phyloP scores from a whole-genome alignment of 2,797 vertebrate genomes.

The Hydrocynus forskahlii region DNA sequence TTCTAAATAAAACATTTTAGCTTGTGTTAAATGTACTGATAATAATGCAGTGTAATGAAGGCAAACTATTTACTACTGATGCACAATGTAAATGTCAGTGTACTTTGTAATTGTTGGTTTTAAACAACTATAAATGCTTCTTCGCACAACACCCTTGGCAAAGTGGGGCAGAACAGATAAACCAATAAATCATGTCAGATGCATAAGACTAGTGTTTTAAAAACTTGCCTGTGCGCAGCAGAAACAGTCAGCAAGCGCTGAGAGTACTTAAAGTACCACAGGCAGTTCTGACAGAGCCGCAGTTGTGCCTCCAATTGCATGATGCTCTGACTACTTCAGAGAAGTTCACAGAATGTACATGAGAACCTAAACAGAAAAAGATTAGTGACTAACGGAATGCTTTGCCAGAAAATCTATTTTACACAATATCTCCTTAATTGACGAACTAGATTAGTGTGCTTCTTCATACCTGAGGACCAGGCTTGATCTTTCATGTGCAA shows the following conservation, averaged over 20 bases:
- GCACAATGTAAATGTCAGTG: background rate
- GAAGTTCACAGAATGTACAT: constrained; percentile 13
- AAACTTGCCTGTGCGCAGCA: constrained; percentile 66
- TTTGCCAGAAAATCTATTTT: too few species aligned
- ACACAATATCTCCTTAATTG: too few species aligned
- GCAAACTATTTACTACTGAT: background rate
- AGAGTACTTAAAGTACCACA: constrained; percentile 69
- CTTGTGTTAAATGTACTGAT: background rate
- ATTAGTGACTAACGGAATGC: background rate
- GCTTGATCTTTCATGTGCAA: background rate
- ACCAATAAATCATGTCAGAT: background rate
- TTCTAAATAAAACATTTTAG: background rate
- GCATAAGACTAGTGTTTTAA: background rate
- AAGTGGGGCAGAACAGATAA: background rate
- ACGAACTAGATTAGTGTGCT: background rate
- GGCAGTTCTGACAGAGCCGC: constrained; percentile 73
- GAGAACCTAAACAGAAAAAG: constrained; percentile 29
- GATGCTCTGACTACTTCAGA: constrained; percentile 30
- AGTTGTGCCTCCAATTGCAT: constrained; percentile 77
- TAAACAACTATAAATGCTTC: background rate
- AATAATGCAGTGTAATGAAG: background rate
- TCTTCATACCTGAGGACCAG: background rate
- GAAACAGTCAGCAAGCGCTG: constrained; percentile 69
- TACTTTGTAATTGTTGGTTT: background rate
- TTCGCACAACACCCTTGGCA: too few species aligned